Evolutionary conservation across 2,797 vertebrate species (phyloP), one percentile per base, ranked within the genome.

Genomic region (Limosa lapponica): DNA sequence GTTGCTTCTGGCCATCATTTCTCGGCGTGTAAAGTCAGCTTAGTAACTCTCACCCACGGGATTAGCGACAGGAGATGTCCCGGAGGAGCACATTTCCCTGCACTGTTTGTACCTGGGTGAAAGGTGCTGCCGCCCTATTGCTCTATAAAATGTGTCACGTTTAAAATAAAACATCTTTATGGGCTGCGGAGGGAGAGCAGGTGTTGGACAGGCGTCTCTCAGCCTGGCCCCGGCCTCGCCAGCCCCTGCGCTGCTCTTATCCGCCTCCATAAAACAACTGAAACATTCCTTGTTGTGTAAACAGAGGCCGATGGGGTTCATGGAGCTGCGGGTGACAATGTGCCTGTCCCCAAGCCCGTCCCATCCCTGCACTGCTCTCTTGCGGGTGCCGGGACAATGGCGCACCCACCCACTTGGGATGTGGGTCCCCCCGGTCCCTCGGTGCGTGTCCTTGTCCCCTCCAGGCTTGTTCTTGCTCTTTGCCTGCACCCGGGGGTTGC

Each of bases 181-280:
- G 75, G 91, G 91, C 64, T 70, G n/a, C 3, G 6, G 71, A 85
- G 43, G 51, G 39, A 70, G 34, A 70, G 88, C 96, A 91, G 91
- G 93, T 87, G 93, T 30, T 54, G 75, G 79, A 61, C 82, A 81
- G 54, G 49, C n/a, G 0, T 41, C 22, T 14, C 87, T 64, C 27
- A 15, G 82, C 84, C 70, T 1, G 0, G 49, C 49, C 82, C 71
- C 14, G 36, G 66, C 77, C 80, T 67, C 8, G 2, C 52, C 6
- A 16, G 25, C 43, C 58, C 52, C n/a, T 27, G 54, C 1, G 10
- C 58, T 55, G 77, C 37, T 82, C 82, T 87, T 52, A 65, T 64
- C 44, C 88, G 3, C 51, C 90, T 79, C 94, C 86, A 95, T 96
- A 96, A 97, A 97, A 66, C 91, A 96, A 96, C 64, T 4, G 96